phyloP scores from a whole-genome alignment of 2,113 vertebrate genomes.

The Macrotis lagotis region DNA sequence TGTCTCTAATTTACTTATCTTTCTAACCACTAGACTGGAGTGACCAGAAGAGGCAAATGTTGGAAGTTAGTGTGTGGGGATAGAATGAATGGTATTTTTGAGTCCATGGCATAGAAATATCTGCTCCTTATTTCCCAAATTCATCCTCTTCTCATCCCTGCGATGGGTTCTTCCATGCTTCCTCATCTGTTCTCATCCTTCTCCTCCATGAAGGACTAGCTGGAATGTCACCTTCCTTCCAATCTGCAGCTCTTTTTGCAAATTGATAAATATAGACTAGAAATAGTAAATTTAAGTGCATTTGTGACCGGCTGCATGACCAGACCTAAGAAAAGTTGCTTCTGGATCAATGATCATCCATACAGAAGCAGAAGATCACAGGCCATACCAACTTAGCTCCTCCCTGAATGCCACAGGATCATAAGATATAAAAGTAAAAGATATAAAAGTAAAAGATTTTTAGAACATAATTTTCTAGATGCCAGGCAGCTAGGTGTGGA shows the following conservation, averaged over 20 bases:
- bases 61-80: not conserved
- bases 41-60: not conserved
- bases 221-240: too few relatives aligned
- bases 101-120: not conserved
- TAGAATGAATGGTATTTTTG: not conserved
- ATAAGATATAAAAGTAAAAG: not conserved
- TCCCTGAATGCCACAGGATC: not conserved
- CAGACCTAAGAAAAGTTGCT: not conserved
- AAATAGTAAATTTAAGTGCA: not conserved
- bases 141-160: not conserved
- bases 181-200: slow-evolving; percentile 2
- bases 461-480: not conserved
- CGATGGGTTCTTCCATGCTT: not conserved
- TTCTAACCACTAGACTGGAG: not conserved
- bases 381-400: not conserved
- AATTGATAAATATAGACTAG: not conserved
- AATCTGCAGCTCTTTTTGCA: not conserved
- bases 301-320: not conserved
- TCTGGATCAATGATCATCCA: not conserved
- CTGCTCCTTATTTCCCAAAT: not conserved
- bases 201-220: not conserved
- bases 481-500: not conserved
- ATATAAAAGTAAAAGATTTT: not conserved
- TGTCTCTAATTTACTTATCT: not conserved
- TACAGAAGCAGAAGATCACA: not conserved